A percentile compares a stretch with the other conserved stretches of the same genome.
These are phyloP conservation scores for Trichonephila clavipes DNA, from an alignment of 1,140 invertebrate species.

Conservation along the genomic window DNA sequence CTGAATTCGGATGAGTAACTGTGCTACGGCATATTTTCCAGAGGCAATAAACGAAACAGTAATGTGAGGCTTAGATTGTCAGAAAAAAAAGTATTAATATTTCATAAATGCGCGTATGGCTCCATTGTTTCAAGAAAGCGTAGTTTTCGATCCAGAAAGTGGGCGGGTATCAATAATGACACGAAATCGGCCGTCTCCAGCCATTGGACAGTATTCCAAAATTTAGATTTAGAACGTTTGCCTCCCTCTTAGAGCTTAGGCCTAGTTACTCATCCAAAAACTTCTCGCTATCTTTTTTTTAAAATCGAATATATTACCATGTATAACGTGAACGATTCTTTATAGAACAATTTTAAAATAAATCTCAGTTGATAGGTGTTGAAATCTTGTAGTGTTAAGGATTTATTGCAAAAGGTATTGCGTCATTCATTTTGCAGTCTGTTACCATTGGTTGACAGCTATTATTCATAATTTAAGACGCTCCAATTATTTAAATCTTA, in stretches of 20 bases:
- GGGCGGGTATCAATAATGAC: conserved; percentile 31
- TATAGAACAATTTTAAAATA: no score
- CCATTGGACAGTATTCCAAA: neutral
- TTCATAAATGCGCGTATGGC: conserved; percentile 34
- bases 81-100: neutral
- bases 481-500: no score
- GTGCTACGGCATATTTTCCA: neutral
- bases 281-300: neutral
- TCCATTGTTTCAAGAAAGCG: conserved; percentile 61
- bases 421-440: no score
- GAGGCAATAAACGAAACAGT: conserved; percentile 23
- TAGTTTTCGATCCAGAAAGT: conserved; percentile 50
- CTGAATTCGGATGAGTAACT: neutral
- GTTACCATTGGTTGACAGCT: no score
- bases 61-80: neutral
- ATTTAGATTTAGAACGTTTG: neutral
- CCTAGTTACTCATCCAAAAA: conserved; percentile 35
- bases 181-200: conserved; percentile 16
- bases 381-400: no score
- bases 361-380: no score
- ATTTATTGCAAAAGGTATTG: no score
- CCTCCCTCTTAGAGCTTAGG: neutral
- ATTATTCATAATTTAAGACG: no score
- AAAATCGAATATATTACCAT: no score
- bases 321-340: no score